A percentile compares a stretch with the other conserved stretches of the same genome.
Evolutionary conservation across 2,888 invertebrate species (phyloP).

Genomic region (Orchestes rusci): DNA sequence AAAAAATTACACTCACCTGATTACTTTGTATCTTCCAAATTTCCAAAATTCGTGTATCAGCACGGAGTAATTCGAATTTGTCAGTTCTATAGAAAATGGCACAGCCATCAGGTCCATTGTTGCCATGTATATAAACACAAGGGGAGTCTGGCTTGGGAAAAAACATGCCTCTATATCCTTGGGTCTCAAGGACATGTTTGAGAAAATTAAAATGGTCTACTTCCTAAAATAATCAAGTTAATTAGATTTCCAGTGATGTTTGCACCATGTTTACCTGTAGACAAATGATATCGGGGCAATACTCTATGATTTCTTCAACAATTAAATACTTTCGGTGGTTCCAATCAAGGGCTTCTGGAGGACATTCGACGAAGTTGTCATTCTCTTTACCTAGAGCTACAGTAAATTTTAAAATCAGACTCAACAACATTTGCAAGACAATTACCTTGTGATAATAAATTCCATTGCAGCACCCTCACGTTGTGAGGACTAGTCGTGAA

Average conservation of each 20-base stretch:
- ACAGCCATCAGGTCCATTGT: constrained; percentile 73
- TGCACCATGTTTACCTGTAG: constrained; percentile 61
- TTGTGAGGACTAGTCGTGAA: constrained; percentile 42
- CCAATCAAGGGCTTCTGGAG: constrained; percentile 64
- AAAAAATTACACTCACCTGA: constrained; percentile 46
- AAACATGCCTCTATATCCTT: constrained; percentile 63
- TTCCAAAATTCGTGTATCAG: constrained; percentile 55
- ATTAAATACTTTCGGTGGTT: constrained; percentile 57
- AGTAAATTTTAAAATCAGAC: constrained; percentile 27
- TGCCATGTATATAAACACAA: constrained; percentile 61
- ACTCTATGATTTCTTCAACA: constrained; percentile 62
- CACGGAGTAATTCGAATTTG: constrained; percentile 54
- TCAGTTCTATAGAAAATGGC: constrained; percentile 63
- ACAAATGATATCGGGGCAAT: constrained; percentile 64
- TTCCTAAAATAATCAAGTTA: constrained; percentile 57
- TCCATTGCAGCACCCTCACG: constrained; percentile 62
- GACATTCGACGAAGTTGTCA: constrained; percentile 66
- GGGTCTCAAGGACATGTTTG: constrained; percentile 52
- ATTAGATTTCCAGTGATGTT: no score
- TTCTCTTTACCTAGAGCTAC: constrained; percentile 62
- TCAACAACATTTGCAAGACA: no score
- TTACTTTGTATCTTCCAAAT: constrained; percentile 70
- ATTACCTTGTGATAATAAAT: constrained; percentile 62
- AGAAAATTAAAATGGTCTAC: constrained; percentile 69
- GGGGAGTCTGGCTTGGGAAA: constrained; percentile 73